A percentile compares a stretch with the other conserved stretches of the same genome.
These are phyloP conservation scores for Leptinotarsa defecta DNA, from an alignment of 1,140 invertebrate genomes.

Conservation along the genomic window DNA sequence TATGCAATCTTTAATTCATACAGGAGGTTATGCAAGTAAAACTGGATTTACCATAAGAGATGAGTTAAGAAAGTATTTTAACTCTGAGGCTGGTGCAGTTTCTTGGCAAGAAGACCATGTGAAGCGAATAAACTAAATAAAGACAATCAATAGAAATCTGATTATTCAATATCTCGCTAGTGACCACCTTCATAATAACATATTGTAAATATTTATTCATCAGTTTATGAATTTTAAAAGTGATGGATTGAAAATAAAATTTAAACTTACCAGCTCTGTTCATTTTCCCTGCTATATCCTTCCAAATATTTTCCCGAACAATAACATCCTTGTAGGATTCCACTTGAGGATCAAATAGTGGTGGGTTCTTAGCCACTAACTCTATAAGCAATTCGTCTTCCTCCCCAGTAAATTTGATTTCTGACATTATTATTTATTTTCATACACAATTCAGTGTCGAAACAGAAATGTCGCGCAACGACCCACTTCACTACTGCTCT, in stretches of 20 bases:
- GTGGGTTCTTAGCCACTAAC: constrained; percentile 10
- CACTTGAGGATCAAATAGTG: constrained; percentile 1
- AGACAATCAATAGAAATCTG: no score
- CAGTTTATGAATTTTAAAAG: no score
- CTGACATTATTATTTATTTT: background rate
- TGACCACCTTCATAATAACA: no score
- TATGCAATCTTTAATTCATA: constrained; percentile 2
- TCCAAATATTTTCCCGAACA: background rate
- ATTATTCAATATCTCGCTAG: no score
- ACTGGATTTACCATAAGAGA: constrained; percentile 10
- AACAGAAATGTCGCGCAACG: constrained; percentile 5
- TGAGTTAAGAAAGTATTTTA: constrained; percentile 19
- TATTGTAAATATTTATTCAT: no score
- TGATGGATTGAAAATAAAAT: no score
- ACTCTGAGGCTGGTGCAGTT: no score
- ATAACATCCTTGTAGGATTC: background rate
- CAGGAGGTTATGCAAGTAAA: constrained; percentile 15
- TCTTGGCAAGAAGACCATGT: no score
- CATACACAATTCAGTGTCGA: background rate
- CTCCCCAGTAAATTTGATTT: constrained; percentile 6
- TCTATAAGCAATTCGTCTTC: constrained; percentile 9
- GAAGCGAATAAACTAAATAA: no score
- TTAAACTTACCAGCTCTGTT: no score
- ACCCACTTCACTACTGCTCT: background rate
- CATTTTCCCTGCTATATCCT: no score